Percentiles rank a stretch among this genome's conserved stretches.
Conservation (phyloP, 1,140 invertebrate species). For the Trypoxylus dichotomus region DNA sequence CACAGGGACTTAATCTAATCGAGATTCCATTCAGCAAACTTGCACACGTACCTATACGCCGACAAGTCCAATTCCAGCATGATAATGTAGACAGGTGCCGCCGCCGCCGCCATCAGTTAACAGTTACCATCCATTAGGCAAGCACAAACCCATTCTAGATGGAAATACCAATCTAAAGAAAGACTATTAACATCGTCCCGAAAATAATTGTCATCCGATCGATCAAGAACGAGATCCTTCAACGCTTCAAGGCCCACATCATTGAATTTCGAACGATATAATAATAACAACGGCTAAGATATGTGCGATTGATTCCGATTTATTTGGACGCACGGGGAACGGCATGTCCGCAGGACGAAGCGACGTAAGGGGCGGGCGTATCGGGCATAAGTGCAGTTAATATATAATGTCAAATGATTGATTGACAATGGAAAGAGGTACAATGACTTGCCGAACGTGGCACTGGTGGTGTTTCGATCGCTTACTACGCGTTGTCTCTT, state of each 20-base stretch:
- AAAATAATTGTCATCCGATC: neutral
- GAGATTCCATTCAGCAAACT: neutral
- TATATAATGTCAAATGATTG: conserved; percentile 29
- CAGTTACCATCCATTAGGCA: neutral
- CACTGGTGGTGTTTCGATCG: neutral
- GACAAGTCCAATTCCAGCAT: neutral
- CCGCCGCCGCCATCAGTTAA: neutral
- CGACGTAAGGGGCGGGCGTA: neutral
- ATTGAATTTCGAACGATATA: neutral
- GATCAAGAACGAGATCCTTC: neutral
- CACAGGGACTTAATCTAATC: neutral
- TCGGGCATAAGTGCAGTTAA: conserved; percentile 3
- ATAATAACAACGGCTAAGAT: neutral
- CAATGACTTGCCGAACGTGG: conserved; percentile 26
- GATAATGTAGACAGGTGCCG: neutral
- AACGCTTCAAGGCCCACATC: neutral
- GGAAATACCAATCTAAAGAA: neutral
- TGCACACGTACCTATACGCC: neutral
- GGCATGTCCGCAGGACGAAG: neutral
- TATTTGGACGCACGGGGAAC: neutral
- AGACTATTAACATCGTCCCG: neutral
- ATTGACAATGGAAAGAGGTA: conserved; percentile 28
- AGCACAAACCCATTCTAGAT: conserved; percentile 2
- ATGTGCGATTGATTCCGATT: neutral
- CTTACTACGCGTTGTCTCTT: neutral